These are phyloP conservation scores for Poecile atricapillus DNA, from an alignment of 2,113 vertebrate genomes.

Conservation along the genomic window DNA sequence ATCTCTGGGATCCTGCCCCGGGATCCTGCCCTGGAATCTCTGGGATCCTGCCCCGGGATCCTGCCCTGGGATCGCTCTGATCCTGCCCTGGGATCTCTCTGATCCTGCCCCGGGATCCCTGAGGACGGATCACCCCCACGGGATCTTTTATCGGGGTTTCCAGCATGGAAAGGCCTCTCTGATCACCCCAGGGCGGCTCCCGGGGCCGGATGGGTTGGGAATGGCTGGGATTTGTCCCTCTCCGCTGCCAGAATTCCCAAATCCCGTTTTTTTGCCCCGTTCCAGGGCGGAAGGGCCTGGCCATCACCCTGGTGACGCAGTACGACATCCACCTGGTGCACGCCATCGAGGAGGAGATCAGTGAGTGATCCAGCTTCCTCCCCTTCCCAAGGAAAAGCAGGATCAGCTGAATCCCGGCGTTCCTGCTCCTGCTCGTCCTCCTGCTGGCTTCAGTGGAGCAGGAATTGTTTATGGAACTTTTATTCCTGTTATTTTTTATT, in stretches of 20 bases:
- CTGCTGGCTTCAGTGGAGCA: not conserved
- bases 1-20: too few species aligned
- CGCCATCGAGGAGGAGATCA: conserved; percentile 86
- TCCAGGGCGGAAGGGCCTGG: conserved; percentile 85
- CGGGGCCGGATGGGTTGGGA: not conserved
- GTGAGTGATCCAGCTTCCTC: conserved; percentile 75
- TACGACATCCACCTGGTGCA: conserved; percentile 95
- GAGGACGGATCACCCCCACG: rapidly evolving
- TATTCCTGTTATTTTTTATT: not conserved
- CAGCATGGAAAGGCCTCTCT: too few species aligned
- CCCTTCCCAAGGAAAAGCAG: not conserved
- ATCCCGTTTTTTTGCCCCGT: rapidly evolving
- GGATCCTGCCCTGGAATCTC: too few species aligned
- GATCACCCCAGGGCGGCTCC: not conserved
- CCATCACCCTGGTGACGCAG: conserved; percentile 93
- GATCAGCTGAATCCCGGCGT: not conserved
- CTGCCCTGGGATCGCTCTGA: too few species aligned
- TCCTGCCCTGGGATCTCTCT: too few species aligned
- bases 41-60: too few species aligned
- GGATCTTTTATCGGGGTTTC: too few species aligned
- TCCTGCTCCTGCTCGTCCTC: not conserved
- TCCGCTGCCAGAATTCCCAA: rapidly evolving
- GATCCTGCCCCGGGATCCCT: too few species aligned
- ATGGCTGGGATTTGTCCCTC: not conserved
- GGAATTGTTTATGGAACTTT: not conserved